phyloP scores from a whole-genome alignment of 1,140 invertebrate species.

The Mactra quadrangularis region DNA sequence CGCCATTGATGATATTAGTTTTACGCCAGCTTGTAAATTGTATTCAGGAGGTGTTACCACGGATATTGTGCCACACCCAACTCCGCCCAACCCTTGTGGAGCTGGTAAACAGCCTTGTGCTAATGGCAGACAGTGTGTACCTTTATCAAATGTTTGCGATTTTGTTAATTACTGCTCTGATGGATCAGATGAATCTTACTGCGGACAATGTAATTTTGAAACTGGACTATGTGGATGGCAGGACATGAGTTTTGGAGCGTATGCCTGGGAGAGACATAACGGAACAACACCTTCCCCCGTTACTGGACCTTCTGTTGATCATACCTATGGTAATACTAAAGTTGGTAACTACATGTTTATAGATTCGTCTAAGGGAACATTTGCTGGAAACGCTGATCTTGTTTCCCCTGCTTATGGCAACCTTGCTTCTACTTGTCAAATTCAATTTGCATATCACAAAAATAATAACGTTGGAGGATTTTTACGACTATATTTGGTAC shows the following conservation, averaged over 20 bases:
- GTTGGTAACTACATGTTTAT: constrained; percentile 78
- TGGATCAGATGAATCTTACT: constrained; percentile 78
- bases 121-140: constrained; percentile 66
- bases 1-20: constrained; percentile 82
- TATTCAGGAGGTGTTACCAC: constrained; percentile 60
- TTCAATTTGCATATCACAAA: constrained; percentile 74
- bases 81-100: constrained; percentile 69
- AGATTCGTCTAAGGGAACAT: constrained; percentile 70
- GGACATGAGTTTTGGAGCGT: constrained; percentile 72
- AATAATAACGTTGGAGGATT: constrained; percentile 62
- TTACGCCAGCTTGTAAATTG: constrained; percentile 57
- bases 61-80: constrained; percentile 57
- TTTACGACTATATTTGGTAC: constrained; percentile 67
- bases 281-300: constrained; percentile 68
- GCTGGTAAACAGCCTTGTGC: constrained; percentile 69
- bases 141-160: constrained; percentile 75
- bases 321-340: constrained; percentile 69
- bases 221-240: constrained; percentile 77
- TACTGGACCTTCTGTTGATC: constrained; percentile 75
- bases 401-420: constrained; percentile 65
- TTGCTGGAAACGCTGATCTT: constrained; percentile 69
- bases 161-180: constrained; percentile 77
- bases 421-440: constrained; percentile 61
- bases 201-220: constrained; percentile 76
- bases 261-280: constrained; percentile 77